Evolutionary conservation across 2,888 invertebrate genomes (phyloP), one percentile per base, ranked within the genome.

Genomic region (Mythimna lalbum): DNA sequence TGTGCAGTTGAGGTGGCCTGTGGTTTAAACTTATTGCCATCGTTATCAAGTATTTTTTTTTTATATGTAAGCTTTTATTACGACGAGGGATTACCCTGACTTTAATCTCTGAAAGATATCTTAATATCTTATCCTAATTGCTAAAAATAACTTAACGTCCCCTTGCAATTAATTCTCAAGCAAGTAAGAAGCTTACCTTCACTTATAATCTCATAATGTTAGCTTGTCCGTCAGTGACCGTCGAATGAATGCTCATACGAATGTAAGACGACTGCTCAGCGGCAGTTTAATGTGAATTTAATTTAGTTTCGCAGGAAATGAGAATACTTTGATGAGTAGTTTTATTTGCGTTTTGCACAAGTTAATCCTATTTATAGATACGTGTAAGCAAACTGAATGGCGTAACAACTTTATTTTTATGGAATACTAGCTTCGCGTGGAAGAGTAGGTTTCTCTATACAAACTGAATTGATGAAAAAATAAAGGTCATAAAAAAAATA

Each of bases 171-270:
- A 59, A 33, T 57, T 31, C 27, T 57, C 19, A 10, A 59, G 49
- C 65, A 76, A 72, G 31, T 52, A 55, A 59, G 39, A n/a, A 63
- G 78, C 63, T 78, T 31, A 70, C 27, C 63, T 47, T 36, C 50
- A 27, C 73, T 63, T 60, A 36, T 62, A 56, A 73, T 53, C 43
- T n/a, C 36, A n/a, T 63, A 17, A 43, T 43, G 43, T 43, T 5
- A 43, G 43, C 36, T 31, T 14, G 31, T 65, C 78, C 61, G 67
- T 36, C 55, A n/a, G 52, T 39, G n/a, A 12, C 68, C 55, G 56
- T 59, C 52, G 53, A 47, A 61, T 68, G 56, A 56, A 19, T 50
- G 61, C n/a, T 49, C 47, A 62, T 64, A 67, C 49, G 65, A 52
- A 63, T 27, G 3, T 19, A 52, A 39, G 50, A 7, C 27, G 17